Evolutionary conservation across 2,797 vertebrate genomes (phyloP).

Genomic region (Xiphorhynchus erythropygius): DNA sequence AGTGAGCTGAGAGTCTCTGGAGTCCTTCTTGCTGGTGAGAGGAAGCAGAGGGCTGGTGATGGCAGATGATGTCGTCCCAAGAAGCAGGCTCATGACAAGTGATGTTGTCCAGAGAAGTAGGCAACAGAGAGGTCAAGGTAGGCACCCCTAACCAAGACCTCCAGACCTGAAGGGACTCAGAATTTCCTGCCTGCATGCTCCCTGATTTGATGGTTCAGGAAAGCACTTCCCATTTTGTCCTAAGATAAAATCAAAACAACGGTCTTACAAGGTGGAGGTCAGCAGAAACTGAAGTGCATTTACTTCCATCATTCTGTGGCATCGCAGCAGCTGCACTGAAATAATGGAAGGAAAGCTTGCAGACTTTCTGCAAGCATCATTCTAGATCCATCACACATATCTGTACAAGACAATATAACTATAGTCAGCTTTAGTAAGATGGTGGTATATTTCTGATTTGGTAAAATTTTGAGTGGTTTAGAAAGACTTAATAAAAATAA

Average conservation of each 20-base stretch:
- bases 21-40: not conserved
- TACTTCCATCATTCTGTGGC: not conserved
- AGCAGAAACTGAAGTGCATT: rapidly evolving
- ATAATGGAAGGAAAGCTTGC: not conserved
- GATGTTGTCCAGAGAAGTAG: not conserved
- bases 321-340: not conserved
- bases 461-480: not conserved
- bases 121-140: not conserved
- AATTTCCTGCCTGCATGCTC: rapidly evolving
- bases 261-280: rapidly evolving
- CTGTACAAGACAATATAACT: not conserved
- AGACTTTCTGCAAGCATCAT: not conserved
- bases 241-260: not conserved
- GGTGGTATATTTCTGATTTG: not conserved
- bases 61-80: not conserved
- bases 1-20: not conserved
- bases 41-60: not conserved
- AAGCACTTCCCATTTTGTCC: not conserved
- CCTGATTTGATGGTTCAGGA: not conserved
- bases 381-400: not conserved
- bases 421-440: too few relatives aligned
- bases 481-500: not conserved
- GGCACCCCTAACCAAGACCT: rapidly evolving
- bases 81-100: not conserved
- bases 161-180: not conserved